phyloP scores from a whole-genome alignment of 2,888 invertebrate species.

The Oscheius sp. region DNA sequence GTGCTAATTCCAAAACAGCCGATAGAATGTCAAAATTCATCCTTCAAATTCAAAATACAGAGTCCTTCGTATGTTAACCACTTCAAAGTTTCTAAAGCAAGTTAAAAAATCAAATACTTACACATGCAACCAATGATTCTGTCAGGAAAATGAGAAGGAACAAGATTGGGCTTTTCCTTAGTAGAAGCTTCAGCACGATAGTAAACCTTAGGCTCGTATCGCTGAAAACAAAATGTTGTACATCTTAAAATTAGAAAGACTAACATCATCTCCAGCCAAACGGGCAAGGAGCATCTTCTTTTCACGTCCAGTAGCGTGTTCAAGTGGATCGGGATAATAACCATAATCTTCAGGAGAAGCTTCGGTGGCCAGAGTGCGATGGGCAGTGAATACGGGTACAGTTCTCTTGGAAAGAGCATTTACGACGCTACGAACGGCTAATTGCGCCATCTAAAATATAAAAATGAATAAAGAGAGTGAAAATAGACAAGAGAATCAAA shows the following conservation, averaged over 20 bases:
- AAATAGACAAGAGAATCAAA: background rate
- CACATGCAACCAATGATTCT: slow-evolving; percentile 95
- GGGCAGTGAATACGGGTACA: slow-evolving; percentile 43
- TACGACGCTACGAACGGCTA: slow-evolving; percentile 56
- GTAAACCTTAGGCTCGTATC: slow-evolving; percentile 73
- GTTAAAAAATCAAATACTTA: slow-evolving; percentile 56
- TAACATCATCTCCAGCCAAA: slow-evolving; percentile 86
- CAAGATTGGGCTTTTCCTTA: slow-evolving; percentile 86
- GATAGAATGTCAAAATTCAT: too few species aligned
- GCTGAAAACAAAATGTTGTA: slow-evolving; percentile 52
- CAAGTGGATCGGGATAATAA: slow-evolving; percentile 83
- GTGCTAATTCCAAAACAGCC: too few species aligned
- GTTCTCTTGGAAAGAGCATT: slow-evolving; percentile 54
- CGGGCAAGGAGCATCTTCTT: slow-evolving; percentile 88
- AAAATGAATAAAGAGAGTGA: background rate
- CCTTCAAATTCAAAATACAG: too few species aligned
- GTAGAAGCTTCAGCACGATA: slow-evolving; percentile 79
- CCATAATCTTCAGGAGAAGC: slow-evolving; percentile 73
- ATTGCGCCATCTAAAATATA: slow-evolving; percentile 56
- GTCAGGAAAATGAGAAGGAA: slow-evolving; percentile 89
- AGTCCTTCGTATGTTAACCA: too few species aligned
- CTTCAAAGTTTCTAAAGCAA: background rate
- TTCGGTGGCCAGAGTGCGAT: slow-evolving; percentile 65
- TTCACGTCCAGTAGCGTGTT: slow-evolving; percentile 92
- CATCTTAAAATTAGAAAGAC: slow-evolving; percentile 43